Evolutionary conservation across 2,888 invertebrate genomes (phyloP), one percentile per base, ranked within the genome.

Genomic region (Agelastica alni): DNA sequence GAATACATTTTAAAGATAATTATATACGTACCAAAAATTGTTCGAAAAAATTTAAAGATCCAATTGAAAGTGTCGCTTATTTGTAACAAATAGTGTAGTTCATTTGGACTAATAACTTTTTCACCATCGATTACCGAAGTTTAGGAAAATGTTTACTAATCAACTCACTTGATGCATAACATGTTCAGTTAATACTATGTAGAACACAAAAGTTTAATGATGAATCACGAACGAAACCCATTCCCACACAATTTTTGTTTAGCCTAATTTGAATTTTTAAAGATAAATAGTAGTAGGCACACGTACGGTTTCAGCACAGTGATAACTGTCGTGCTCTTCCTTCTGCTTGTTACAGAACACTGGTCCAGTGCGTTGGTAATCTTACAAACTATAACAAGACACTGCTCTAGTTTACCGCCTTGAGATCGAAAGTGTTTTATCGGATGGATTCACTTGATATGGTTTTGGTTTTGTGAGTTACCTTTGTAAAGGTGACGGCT

Each of bases 371-470:
- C 61, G 64, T 66, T 64, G 66, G 68, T 67, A 70, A 69, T 70
- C 70, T 69, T 65, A 66, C 70, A 66, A 68, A 71, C 70, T 70
- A 70, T 70, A 70, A 72, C 63, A 70, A 71, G 70, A 70, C 69
- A 73, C 68, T 73, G 73, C 74, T 73, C 73, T 68, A 73, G 73
- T 73, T 74, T 69, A 66, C 65, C 63, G 68, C 63, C 67, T 66
- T 59, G 73, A 72, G 72, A 72, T 73, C 75, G 75, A 75, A 75
- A 75, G 75, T 75, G 75, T 73, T 75, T 68, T 65, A 68, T 70
- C 58, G 71, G 73, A 73, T 72, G 71, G 72, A 67, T 69, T 66
- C 63, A 67, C 68, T 69, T 71, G 71, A 70, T 73, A 73, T 68
- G 68, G 70, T 73, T 73, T 71, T 62, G 69, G 67, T 69, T 68